Conservation (phyloP, 92 coral and sea anemone species). For the Heteractis magnifica region DNA sequence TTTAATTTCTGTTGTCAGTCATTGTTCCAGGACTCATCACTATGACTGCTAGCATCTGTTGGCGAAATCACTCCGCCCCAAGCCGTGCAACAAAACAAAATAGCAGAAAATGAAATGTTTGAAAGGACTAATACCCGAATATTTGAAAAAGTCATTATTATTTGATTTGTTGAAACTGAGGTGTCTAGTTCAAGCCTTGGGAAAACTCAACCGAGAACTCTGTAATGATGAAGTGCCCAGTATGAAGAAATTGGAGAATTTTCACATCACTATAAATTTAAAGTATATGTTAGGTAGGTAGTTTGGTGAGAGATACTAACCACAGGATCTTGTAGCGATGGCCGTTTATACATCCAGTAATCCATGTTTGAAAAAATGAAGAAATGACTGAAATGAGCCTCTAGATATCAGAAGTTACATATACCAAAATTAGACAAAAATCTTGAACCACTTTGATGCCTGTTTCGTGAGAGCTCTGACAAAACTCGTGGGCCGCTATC, state of each 20-base stretch:
- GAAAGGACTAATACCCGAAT: background rate
- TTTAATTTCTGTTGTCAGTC: background rate
- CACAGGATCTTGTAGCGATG: background rate
- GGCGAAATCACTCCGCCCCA: slow-evolving; percentile 3
- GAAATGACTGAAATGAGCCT: background rate
- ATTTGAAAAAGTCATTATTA: background rate
- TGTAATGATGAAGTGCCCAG: background rate
- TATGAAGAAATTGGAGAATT: no score
- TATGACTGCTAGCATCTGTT: background rate
- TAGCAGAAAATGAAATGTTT: background rate
- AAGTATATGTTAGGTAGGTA: background rate
- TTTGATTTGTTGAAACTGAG: background rate
- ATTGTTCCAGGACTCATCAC: background rate
- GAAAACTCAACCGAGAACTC: background rate
- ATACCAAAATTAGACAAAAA: background rate
- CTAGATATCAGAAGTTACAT: background rate
- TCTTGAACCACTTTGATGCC: background rate
- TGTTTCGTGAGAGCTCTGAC: background rate
- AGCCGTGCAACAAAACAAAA: background rate
- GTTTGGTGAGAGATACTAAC: background rate
- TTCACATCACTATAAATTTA: background rate
- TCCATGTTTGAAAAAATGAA: background rate
- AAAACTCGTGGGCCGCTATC: background rate
- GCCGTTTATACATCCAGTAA: background rate
- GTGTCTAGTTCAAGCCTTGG: no score